Base-by-base conservation (phyloP, 2,888 invertebrate genomes). In the Acheta domesticus region DNA sequence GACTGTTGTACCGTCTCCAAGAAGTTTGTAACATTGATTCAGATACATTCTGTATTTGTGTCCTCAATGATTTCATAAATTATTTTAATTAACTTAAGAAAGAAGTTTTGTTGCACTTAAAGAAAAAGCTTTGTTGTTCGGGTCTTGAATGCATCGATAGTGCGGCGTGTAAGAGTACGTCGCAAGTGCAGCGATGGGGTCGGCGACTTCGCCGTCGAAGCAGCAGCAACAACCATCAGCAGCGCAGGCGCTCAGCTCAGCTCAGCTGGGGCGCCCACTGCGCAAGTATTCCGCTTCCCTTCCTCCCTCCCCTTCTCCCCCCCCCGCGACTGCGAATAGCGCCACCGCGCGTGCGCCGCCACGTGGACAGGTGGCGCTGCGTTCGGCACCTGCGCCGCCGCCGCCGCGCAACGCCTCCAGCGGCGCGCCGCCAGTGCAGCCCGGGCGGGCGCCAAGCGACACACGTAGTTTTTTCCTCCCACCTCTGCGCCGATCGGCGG, bases 361-460 rank as follows among this genome's bases (percentile, higher is more conserved):
- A n/a, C 62, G 62, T 62, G 62, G n/a, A 62, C 62, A 62, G 62
- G 62, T 62, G 62, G 62, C 62, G 62, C 62, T 62, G 16, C 62
- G n/a, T 19, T n/a, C 62, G 62, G 16, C 62, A 19, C n/a, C 62
- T 14, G 14, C 62, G n/a, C 62, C 62, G 62, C 62, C 62, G 62
- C 62, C 62, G 62, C n/a, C 62, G 62, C n/a, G 14, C n/a, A 14
- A 2, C n/a, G 62, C 62, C 12, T 14, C 62, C 62, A 62, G 16
- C 16, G 62, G n/a, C 62, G 14, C n/a, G 14, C 16, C 16, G 62
- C 14, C 62, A 62, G 62, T 62, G 62, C 62, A 62, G n/a, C 62
- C 62, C 62, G n/a, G 62, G 8, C 62, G 62, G 62, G 62, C 62
- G 62, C 16, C 16, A 62, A n/a, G 62, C n/a, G 62, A n/a, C n/a